Base-by-base conservation (phyloP, 2,113 vertebrate genomes). In the Crotalus viridis region DNA sequence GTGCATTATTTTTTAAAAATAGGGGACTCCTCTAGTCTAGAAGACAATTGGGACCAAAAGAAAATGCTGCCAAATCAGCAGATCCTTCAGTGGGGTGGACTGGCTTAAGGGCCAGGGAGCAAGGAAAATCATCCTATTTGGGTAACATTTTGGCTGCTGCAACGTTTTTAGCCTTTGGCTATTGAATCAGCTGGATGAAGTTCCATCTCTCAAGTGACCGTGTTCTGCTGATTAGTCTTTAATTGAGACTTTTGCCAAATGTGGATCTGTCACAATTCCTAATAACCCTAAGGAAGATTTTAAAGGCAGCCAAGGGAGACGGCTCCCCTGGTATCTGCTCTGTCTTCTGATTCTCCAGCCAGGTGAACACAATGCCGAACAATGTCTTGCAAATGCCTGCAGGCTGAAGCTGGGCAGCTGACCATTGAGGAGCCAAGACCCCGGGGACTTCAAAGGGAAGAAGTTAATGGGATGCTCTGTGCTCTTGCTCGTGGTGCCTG, bases 211-310 rank as follows among this genome's bases (percentile, higher is more conserved):
- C 95, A 93, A 94, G 93, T 95, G 94, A 93, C 96, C 97, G 95
- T 95, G 96, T 97, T 96, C 93, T 91, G 96, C 95, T 96, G 96
- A 93, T 97, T 93, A 95, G 94, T 93, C 95, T 96, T 96, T 98
- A 97, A 98, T 97, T 97, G 96, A 97, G 93, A 95, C 94, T 97
- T 97, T 96, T 96, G 93, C 95, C 96, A 96, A 90, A 95, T 95
- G 96, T 97, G 97, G 97, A 97, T 97, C 97, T 92, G 0, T 26
- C n/a, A 93, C 96, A 95, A 96, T 94, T 95, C 92, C 93, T 74
- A 94, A 86, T 95, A 96, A 97, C 97, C 96, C 90, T 52, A 28
- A 97, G 95, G 97, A 97, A 96, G 93, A 94, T 86, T 92, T 91
- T 91, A 90, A 64, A 46, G 92, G 93, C 95, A 96, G 95, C 2